Evolutionary conservation across 2,888 invertebrate species (phyloP).

Genomic region (Lasioglossum pauxillum): DNA sequence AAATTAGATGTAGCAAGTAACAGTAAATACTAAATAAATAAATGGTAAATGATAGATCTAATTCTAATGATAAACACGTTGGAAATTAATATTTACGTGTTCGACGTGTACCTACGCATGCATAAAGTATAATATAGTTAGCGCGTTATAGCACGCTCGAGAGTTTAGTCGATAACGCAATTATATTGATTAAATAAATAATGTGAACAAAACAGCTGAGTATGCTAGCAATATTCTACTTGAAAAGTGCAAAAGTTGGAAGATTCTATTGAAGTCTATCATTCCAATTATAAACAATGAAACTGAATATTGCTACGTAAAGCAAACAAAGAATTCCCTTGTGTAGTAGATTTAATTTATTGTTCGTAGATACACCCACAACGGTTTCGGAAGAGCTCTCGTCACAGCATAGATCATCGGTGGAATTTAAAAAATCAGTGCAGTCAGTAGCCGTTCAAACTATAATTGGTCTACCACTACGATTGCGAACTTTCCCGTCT

Average conservation of each 20-base stretch:
- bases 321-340: not conserved
- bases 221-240: not conserved
- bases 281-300: not conserved
- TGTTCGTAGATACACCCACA: constrained; percentile 57
- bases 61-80: not conserved
- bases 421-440: constrained; percentile 57
- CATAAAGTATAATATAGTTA: not conserved
- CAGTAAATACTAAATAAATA: not conserved
- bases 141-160: not conserved
- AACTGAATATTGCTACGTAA: not conserved
- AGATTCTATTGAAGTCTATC: too few relatives aligned
- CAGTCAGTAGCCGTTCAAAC: constrained; percentile 83
- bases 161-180: constrained; percentile 12
- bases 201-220: not conserved
- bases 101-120: not conserved
- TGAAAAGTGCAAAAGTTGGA: not conserved
- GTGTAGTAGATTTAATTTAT: constrained; percentile 5
- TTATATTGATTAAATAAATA: not conserved
- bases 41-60: not conserved
- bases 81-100: not conserved
- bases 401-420: constrained; percentile 57
- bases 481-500: constrained; percentile 87
- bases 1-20: not conserved
- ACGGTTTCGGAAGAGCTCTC: constrained; percentile 73
- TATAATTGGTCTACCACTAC: constrained; percentile 85